These are phyloP conservation scores for Amazona vittata DNA, from an alignment of 2,113 vertebrate genomes.

Conservation along the genomic window DNA sequence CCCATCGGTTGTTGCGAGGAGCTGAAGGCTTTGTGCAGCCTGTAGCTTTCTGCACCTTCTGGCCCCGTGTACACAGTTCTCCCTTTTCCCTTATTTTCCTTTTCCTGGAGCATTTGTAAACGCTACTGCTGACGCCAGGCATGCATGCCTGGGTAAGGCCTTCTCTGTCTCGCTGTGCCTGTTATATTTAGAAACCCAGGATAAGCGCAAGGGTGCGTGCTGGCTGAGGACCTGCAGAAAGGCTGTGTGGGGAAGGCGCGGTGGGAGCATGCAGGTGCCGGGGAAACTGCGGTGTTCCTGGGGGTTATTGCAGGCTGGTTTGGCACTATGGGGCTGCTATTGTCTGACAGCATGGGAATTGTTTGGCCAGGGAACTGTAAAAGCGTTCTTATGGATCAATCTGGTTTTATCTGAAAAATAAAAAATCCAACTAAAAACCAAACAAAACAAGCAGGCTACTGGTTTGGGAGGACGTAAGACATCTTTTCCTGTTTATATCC, in stretches of 20 bases:
- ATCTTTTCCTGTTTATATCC: constrained; percentile 2
- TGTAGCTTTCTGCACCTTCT: not conserved
- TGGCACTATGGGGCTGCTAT: not conserved
- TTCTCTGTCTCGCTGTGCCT: not conserved
- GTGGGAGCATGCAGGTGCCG: not conserved
- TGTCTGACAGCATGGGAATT: not conserved
- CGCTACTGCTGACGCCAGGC: not conserved
- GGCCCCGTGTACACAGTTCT: rapidly evolving
- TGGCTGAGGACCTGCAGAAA: not conserved
- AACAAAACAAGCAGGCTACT: not conserved
- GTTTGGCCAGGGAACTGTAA: not conserved
- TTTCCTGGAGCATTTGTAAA: not conserved
- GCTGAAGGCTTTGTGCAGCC: not conserved
- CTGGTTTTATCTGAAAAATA: not conserved
- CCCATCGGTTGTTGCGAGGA: rapidly evolving
- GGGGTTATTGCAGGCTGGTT: not conserved
- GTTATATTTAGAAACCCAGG: constrained; percentile 57
- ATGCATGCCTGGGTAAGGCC: not conserved
- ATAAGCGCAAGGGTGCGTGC: not conserved
- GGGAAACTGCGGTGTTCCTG: not conserved
- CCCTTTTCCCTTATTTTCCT: not conserved
- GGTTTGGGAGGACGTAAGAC: not conserved
- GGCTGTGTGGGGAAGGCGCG: not conserved
- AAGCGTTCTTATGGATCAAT: not conserved
- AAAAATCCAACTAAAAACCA: not conserved